Evolutionary conservation across 2,113 vertebrate genomes (phyloP), one percentile per base, ranked within the genome.

Genomic region (Pygoscelis antarcticus): DNA sequence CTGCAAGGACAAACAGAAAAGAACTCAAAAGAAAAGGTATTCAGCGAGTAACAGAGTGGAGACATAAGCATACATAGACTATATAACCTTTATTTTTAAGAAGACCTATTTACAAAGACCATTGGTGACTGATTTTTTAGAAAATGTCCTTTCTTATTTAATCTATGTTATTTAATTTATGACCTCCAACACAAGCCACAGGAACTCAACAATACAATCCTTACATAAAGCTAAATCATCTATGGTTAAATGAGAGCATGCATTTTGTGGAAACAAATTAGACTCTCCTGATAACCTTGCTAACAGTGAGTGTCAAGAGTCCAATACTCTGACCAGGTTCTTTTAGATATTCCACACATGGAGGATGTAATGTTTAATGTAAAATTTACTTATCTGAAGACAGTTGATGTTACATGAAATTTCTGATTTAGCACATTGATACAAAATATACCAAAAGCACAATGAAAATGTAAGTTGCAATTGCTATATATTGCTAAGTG

Each of bases 1-100:
- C 17, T 72, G 5, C 47, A 76, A 60, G 9, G 13, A 83, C 9
- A 65, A 58, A 54, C 1, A 13, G 19, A 38, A 42, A 44, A 84
- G 22, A 26, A 5, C 14, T 81, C 21, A 42, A 42, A 42, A 42
- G 42, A 42, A 42, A 42, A 71, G 13, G 19, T 64, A 17, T 46
- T 64, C 17, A n/a, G 18, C 0, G 1, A 77, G 11, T 49, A 72
- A 8, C 2, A 52, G 12, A 52, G 12, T 9, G 6, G 23, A 13
- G 23, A 65, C 7, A 17, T 9, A 58, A 18, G 4, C 18, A 83
- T 40, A n/a, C 12, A 54, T 0, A 46, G 7, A 30, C 23, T 60
- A 26, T 3, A 13, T 4, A n/a, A 27, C 17, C 9, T 78, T 46
- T 47, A 29, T 51, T 74, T 78, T 84, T 81, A 49, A 65, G 23